Evolutionary conservation across 2,797 vertebrate genomes (phyloP), one percentile per base, ranked within the genome.

Genomic region (Eleutherodactylus coqui): DNA sequence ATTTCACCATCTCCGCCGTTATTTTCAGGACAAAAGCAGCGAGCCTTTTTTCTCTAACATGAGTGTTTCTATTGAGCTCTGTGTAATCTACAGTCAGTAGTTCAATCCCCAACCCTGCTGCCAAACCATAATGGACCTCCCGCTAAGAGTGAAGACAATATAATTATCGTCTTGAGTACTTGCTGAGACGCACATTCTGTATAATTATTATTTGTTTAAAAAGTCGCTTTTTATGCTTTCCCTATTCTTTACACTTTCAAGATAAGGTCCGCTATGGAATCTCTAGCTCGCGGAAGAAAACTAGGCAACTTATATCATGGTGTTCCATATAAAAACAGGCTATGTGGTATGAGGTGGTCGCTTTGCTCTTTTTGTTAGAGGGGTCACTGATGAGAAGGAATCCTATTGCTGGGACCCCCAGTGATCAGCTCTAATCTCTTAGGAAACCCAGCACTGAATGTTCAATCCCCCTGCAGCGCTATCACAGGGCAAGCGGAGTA

Each of bases 201-300:
- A 45, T 82, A 82, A 82, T 82, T 73, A 82, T 82, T 81, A 51
- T 53, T 58, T 82, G 49, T 51, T 67, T 24, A n/a, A 70, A 69
- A 10, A n/a, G 10, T 41, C 43, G 21, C 24, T 55, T 73, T 82
- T 73, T 14, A 70, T 43, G 29, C 21, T 73, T 58, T 55, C 14
- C 43, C 32, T 38, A n/a, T 82, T n/a, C 4, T 70, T 51, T 38
- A 3, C 11, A 5, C 34, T 58, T 55, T 58, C 1, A 27, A 21
- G 45, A 38, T 49, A 81, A 49, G 5, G 27, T 24, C 27, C 24
- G 13, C 21, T 55, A 51, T 53, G 10, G 47, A 8, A 53, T 51
- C 47, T 47, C 34, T 51, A 76, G 27, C 2, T 21, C 21, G 49
- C 32, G 9, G 8, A 41, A 38, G 21, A 16, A 78, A 24, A 19